Evolutionary conservation across 2,888 invertebrate genomes (phyloP), one percentile per base, ranked within the genome.

Genomic region (Ectemnius lituratus): DNA sequence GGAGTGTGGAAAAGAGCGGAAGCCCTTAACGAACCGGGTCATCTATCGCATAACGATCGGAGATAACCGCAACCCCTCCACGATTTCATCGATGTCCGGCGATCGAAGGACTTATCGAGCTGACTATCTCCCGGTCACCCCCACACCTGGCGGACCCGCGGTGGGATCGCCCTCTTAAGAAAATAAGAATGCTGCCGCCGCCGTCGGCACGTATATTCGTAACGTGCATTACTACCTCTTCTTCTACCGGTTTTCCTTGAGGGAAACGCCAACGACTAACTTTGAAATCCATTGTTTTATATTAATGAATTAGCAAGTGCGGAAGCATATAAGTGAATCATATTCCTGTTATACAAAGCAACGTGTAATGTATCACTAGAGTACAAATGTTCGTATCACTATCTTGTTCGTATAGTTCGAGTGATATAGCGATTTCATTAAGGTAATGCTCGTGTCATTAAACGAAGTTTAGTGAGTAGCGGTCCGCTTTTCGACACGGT

Each of bases 1-100:
- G 37, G 37, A 37, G 37, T 37, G 37, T 37, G 37, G 37, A 37
- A 37, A 65, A 75, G 75, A 83, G 71, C 86, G 83, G 86, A 85
- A 84, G 81, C 80, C 78, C 86, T 86, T 86, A 85, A 86, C 84
- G 84, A 85, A 85, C 73, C 79, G 76, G 82, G 82, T 82, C 85
- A 86, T 85, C 84, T 85, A 82, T 82, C 78, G 82, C 73, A 73
- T 76, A 75, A 75, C 78, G 82, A 78, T 80, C 81, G 68, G 58
- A 70, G 70, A 74, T 76, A 69, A 11, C 37, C 37, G 37, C 64
- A 59, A 58, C 66, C 74, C 67, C 61, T 83, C 37, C 76, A 76
- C 76, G 83, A 82, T 85, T 82, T 79, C 80, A 80, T 84, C 84
- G 82, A 84, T 85, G 84, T 84, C 79, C 84, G 74, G 71, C 78